phyloP scores from a whole-genome alignment of 2,888 invertebrate genomes.

The Creontiades dilutus region DNA sequence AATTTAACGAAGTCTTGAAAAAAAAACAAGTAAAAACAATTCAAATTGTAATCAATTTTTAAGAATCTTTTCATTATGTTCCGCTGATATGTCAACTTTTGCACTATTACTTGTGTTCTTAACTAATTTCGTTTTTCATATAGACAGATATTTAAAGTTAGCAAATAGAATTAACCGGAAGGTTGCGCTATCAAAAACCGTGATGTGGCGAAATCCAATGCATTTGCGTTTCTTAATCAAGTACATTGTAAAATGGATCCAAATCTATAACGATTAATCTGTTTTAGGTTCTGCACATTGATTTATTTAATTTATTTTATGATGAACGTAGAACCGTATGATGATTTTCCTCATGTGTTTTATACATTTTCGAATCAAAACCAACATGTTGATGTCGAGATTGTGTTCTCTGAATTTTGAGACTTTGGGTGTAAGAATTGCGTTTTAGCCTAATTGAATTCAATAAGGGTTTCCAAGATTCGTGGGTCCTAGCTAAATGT shows the following conservation, averaged over 20 bases:
- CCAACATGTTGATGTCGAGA: neutral
- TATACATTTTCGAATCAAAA: neutral
- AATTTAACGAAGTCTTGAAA: neutral
- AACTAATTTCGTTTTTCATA: neutral
- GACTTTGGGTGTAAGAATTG: no score
- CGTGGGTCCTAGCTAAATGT: no score
- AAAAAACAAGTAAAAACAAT: neutral
- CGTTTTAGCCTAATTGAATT: no score
- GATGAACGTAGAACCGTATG: no score
- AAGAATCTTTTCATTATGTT: no score
- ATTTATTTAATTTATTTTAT: no score
- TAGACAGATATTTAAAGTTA: conserved; percentile 29
- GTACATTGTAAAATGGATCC: no score
- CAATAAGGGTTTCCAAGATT: no score
- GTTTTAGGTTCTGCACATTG: no score
- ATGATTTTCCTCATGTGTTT: no score
- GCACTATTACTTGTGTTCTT: neutral
- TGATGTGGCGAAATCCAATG: neutral
- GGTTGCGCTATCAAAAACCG: neutral
- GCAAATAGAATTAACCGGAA: neutral
- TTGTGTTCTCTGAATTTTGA: neutral
- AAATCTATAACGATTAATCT: no score
- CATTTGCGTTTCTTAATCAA: neutral
- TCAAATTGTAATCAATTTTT: neutral
- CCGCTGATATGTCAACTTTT: neutral